These are phyloP conservation scores for Polydrusus tereticollis DNA, from an alignment of 2,888 invertebrate species.

Conservation along the genomic window DNA sequence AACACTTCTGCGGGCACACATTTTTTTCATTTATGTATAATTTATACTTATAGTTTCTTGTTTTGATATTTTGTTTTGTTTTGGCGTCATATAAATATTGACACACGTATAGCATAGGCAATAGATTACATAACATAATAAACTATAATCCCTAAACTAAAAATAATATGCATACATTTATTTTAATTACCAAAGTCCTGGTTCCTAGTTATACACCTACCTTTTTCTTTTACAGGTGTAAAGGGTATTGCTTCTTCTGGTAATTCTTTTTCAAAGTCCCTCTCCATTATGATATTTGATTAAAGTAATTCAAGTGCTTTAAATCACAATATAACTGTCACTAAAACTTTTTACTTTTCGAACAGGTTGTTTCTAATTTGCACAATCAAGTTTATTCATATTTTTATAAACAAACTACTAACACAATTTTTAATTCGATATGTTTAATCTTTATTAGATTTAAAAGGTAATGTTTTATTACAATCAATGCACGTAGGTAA, in stretches of 20 bases:
- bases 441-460: background rate
- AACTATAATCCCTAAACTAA: too few relatives aligned
- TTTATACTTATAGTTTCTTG: too few relatives aligned
- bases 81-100: too few relatives aligned
- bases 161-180: too few relatives aligned
- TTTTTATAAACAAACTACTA: background rate
- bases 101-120: too few relatives aligned
- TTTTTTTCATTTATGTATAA: too few relatives aligned
- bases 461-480: background rate
- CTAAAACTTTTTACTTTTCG: background rate
- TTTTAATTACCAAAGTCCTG: too few relatives aligned
- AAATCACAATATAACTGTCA: background rate
- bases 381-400: background rate
- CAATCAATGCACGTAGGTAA: background rate
- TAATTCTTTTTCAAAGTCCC: conserved; percentile 19
- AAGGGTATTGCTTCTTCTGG: conserved; percentile 25
- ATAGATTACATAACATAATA: too few relatives aligned
- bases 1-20: too few relatives aligned
- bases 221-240: conserved; percentile 28
- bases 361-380: background rate
- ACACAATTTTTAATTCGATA: background rate
- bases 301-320: background rate
- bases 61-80: too few relatives aligned
- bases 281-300: background rate
- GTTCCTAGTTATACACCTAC: background rate